A percentile compares a stretch with the other conserved stretches of the same genome.
Evolutionary conservation across 1,140 invertebrate genomes (phyloP).

Genomic region (Rhagoletis zephyria): DNA sequence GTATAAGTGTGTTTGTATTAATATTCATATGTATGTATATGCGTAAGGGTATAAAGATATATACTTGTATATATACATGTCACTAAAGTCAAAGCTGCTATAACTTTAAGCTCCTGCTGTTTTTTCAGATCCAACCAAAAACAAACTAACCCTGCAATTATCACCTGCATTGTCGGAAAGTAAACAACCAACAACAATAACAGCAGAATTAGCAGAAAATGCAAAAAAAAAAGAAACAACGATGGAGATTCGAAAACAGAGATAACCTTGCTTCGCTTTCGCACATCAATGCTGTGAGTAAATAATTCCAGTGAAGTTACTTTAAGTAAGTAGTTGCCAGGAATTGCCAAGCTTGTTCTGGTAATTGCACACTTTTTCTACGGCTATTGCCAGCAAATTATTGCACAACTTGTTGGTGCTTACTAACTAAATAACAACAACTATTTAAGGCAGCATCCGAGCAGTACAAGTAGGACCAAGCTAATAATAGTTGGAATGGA

Average conservation of each 20-base stretch:
- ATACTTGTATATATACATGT: no score
- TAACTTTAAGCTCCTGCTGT: no score
- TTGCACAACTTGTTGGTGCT: not conserved
- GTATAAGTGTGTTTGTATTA: no score
- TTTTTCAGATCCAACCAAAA: not conserved
- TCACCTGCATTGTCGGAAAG: slow-evolving; percentile 10
- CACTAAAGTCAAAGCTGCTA: no score
- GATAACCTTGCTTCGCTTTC: not conserved
- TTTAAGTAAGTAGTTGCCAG: not conserved
- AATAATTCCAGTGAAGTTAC: slow-evolving; percentile 43
- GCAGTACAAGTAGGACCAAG: no score
- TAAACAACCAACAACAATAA: not conserved
- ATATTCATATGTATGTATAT: no score
- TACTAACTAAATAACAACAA: slow-evolving; percentile 14
- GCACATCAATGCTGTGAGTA: not conserved
- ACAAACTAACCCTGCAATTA: not conserved
- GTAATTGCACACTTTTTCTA: not conserved
- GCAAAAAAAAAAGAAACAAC: not conserved
- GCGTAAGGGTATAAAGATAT: no score
- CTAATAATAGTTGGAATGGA: not conserved
- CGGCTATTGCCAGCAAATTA: not conserved
- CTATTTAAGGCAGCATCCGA: not conserved
- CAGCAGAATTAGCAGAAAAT: not conserved
- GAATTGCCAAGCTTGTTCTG: not conserved
- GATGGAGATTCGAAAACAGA: not conserved